Percentiles rank a stretch among this genome's conserved stretches.
These are phyloP conservation scores for Tyto alba DNA, from an alignment of 2,113 vertebrate species.

Conservation along the genomic window DNA sequence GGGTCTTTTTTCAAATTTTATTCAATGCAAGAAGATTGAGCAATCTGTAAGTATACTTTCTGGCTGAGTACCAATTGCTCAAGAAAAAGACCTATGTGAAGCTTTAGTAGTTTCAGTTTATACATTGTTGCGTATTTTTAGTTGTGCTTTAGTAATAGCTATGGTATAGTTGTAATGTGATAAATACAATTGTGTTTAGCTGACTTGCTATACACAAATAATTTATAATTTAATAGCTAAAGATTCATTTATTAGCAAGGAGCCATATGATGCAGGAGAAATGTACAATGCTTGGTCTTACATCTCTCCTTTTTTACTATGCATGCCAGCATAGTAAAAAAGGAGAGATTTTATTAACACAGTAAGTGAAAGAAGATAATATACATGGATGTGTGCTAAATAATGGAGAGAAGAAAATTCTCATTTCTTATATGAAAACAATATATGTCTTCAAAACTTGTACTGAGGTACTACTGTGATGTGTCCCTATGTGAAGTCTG, in stretches of 20 bases:
- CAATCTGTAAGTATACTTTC: background rate
- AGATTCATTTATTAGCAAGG: background rate
- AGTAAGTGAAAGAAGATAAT: background rate
- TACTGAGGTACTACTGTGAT: background rate
- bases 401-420: background rate
- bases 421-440: background rate
- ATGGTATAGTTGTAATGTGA: background rate
- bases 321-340: background rate
- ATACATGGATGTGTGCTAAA: background rate
- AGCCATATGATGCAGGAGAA: background rate
- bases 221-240: background rate
- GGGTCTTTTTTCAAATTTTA: background rate
- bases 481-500: background rate
- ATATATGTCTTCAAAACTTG: background rate
- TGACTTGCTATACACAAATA: background rate
- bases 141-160: background rate
- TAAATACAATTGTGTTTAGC: background rate
- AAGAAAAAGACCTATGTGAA: background rate
- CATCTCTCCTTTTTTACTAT: too few relatives aligned
- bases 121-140: background rate
- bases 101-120: background rate
- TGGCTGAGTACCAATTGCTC: background rate
- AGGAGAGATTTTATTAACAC: background rate
- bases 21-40: background rate
- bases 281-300: background rate